These are phyloP conservation scores for Allobates femoralis DNA, from an alignment of 2,797 vertebrate species.

Conservation along the genomic window DNA sequence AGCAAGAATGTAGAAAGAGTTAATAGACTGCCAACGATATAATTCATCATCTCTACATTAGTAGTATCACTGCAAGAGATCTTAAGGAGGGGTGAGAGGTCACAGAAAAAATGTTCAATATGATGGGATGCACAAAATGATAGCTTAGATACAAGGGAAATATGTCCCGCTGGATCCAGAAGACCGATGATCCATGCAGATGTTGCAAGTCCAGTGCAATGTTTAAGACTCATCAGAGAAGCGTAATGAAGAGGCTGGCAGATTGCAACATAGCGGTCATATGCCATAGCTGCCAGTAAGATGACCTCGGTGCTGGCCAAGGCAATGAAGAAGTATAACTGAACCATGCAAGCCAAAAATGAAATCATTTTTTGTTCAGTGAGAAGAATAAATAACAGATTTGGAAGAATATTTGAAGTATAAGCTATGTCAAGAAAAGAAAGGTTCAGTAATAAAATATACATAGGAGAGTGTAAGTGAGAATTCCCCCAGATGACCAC, in stretches of 20 bases:
- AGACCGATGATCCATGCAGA: conserved; percentile 52
- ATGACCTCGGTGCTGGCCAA: conserved; percentile 61
- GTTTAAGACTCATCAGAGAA: conserved; percentile 38
- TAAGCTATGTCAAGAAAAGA: conserved; percentile 68
- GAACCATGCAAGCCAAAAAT: conserved; percentile 48
- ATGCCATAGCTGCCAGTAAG: conserved; percentile 64
- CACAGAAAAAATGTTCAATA: conserved; percentile 65
- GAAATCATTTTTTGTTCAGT: conserved; percentile 20
- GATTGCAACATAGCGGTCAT: conserved; percentile 62
- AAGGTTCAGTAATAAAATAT: conserved; percentile 68
- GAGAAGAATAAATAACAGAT: conserved; percentile 48
- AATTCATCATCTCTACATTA: conserved; percentile 60
- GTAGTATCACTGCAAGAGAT: conserved; percentile 59
- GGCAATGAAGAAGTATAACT: conserved; percentile 58
- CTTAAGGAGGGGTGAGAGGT: conserved; percentile 58
- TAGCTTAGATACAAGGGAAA: conserved; percentile 49
- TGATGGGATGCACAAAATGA: conserved; percentile 54
- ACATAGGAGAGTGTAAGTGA: conserved; percentile 67
- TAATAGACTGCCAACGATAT: conserved; percentile 43
- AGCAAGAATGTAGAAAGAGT: conserved; percentile 49
- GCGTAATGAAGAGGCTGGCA: conserved; percentile 60
- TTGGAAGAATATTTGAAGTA: conserved; percentile 68
- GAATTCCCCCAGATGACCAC: conserved; percentile 63
- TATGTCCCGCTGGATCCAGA: conserved; percentile 53
- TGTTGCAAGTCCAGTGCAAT: conserved; percentile 36